These are phyloP conservation scores for Scaptomyza hsui DNA, from an alignment of 1,140 invertebrate genomes.

Conservation along the genomic window DNA sequence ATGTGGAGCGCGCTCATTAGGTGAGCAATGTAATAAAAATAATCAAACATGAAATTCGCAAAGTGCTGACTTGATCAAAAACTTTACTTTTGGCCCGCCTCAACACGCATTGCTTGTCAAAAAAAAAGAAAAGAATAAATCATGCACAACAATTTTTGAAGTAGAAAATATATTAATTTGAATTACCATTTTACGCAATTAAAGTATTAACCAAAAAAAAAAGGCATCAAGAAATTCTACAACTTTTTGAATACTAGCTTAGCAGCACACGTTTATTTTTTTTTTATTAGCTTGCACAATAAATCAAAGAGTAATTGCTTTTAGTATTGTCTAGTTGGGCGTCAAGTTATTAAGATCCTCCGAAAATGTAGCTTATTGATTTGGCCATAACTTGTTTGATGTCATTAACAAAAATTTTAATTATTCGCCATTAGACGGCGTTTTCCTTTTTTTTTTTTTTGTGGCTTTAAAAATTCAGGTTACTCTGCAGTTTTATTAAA, in stretches of 20 bases:
- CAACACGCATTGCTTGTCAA: background rate
- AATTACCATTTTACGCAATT: too few relatives aligned
- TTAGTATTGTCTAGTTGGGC: slow-evolving; percentile 27
- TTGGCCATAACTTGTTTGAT: slow-evolving; percentile 48
- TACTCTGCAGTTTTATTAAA: slow-evolving; percentile 42
- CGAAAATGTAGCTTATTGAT: slow-evolving; percentile 28
- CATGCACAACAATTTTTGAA: background rate
- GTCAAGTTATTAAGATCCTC: slow-evolving; percentile 20
- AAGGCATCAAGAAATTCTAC: too few relatives aligned
- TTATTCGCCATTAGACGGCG: slow-evolving; percentile 67
- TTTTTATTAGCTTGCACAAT: slow-evolving; percentile 7
- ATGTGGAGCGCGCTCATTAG: slow-evolving; percentile 64
- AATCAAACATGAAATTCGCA: slow-evolving; percentile 70
- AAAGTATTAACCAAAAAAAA: too few relatives aligned
- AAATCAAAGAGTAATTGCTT: slow-evolving; percentile 1
- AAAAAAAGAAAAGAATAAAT: background rate
- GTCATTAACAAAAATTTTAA: slow-evolving; percentile 75
- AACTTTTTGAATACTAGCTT: too few relatives aligned
- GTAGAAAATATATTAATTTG: background rate
- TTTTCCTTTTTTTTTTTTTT: slow-evolving; percentile 36
- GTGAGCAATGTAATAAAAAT: slow-evolving; percentile 51
- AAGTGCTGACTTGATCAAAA: slow-evolving; percentile 48
- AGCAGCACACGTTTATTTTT: background rate
- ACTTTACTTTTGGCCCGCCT: slow-evolving; percentile 7
- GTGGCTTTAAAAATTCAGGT: slow-evolving; percentile 60